Evolutionary conservation across 2,113 vertebrate genomes (phyloP).

Genomic region (Desmodus rotundus): DNA sequence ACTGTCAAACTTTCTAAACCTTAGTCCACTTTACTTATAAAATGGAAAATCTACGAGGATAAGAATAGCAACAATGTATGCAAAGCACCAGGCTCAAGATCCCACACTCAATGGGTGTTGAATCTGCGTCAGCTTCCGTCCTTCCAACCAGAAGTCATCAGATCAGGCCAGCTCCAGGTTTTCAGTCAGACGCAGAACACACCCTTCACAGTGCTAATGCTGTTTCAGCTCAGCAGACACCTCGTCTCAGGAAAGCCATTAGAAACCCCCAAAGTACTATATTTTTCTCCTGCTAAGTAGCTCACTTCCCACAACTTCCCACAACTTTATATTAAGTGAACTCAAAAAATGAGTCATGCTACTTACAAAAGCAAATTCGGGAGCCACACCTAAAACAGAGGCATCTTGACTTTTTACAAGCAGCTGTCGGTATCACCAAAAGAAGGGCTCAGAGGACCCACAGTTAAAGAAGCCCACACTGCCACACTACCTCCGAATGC

Average conservation of each 20-base stretch:
- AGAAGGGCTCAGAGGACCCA: not conserved
- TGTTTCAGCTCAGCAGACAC: slow-evolving; percentile 41
- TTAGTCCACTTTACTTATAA: not conserved
- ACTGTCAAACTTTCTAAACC: not conserved
- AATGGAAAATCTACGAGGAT: not conserved
- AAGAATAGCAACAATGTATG: not conserved
- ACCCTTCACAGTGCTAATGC: not conserved
- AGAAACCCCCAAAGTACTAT: slow-evolving; percentile 61
- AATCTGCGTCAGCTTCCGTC: not conserved
- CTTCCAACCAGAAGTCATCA: not conserved
- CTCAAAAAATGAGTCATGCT: slow-evolving; percentile 40
- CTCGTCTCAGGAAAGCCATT: slow-evolving; percentile 51
- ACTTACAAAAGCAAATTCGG: slow-evolving; percentile 13
- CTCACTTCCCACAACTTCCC: slow-evolving; percentile 46
- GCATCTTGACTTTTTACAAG: slow-evolving; percentile 9
- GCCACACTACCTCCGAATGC: not conserved
- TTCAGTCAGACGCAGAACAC: not conserved
- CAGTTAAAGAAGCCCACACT: not conserved
- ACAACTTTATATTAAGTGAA: slow-evolving; percentile 36
- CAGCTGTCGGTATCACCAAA: not conserved
- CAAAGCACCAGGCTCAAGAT: not conserved
- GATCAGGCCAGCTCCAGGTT: not conserved
- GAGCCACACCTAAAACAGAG: not conserved
- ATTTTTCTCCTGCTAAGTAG: slow-evolving; percentile 56
- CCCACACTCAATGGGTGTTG: not conserved